phyloP scores from a whole-genome alignment of 2,888 invertebrate genomes.

The Caradrina clavipalpis region DNA sequence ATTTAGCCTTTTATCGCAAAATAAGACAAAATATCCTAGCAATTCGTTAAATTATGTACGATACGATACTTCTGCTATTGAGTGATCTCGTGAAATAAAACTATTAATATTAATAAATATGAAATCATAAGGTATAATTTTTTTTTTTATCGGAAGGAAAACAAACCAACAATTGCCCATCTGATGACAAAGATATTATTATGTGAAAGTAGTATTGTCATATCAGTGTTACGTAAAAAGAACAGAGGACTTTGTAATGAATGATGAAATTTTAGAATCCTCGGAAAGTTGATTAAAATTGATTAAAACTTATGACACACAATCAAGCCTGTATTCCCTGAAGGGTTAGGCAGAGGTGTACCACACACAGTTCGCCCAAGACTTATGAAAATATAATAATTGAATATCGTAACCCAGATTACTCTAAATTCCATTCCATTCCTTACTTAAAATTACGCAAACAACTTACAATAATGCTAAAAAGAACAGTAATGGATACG shows the following conservation, averaged over 20 bases:
- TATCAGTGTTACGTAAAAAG: not conserved
- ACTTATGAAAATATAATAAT: slow-evolving; percentile 1
- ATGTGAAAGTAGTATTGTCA: not conserved
- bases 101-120: slow-evolving; percentile 8
- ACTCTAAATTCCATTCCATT: not conserved
- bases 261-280: not conserved
- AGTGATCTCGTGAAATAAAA: not conserved
- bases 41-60: too few relatives aligned
- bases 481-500: slow-evolving; percentile 7
- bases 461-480: not conserved
- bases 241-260: not conserved
- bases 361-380: too few relatives aligned
- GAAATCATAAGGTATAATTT: too few relatives aligned
- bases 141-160: too few relatives aligned
- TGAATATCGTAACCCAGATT: not conserved
- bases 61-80: not conserved
- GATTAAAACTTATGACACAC: slow-evolving; percentile 3
- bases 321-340: too few relatives aligned
- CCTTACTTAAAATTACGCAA: not conserved
- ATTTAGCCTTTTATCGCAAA: not conserved
- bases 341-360: too few relatives aligned
- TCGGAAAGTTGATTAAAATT: not conserved
- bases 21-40: not conserved
- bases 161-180: not conserved
- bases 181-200: too few relatives aligned